These are phyloP conservation scores for Trematomus loennbergii DNA, from an alignment of 2,113 vertebrate species.

Conservation along the genomic window DNA sequence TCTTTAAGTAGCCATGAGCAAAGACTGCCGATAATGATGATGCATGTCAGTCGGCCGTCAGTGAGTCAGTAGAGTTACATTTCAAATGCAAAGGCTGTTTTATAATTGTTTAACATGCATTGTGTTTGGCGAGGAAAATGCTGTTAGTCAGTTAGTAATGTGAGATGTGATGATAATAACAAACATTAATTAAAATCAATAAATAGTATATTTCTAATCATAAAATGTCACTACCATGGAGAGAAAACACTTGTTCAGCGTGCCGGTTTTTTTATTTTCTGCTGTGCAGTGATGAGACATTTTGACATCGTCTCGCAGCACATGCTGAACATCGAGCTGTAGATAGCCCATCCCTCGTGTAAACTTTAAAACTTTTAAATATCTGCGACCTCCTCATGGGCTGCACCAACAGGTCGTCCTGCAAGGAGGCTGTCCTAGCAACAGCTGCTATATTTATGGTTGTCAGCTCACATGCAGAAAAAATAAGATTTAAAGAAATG, in stretches of 20 bases:
- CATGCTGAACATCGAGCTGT: constrained; percentile 15
- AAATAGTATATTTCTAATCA: background rate
- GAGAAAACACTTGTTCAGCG: background rate
- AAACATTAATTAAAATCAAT: background rate
- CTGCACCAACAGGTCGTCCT: constrained; percentile 58
- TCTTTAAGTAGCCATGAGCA: constrained; percentile 8
- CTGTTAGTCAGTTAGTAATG: background rate
- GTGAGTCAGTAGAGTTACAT: constrained; percentile 7
- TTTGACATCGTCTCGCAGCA: constrained; percentile 13
- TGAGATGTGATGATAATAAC: background rate
- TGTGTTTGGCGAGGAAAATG: background rate
- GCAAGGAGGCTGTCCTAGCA: constrained; percentile 76
- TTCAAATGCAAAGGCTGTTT: background rate
- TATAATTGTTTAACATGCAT: background rate
- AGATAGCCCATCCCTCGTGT: constrained; percentile 31
- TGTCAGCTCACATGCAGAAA: constrained; percentile 62
- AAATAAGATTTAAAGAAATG: constrained; percentile 77
- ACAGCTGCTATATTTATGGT: constrained; percentile 78
- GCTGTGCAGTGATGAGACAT: background rate
- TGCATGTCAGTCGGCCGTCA: background rate
- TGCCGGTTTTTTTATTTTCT: background rate
- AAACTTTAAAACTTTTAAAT: constrained; percentile 69
- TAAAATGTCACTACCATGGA: background rate
- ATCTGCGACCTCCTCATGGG: constrained; percentile 31
- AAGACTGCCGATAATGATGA: constrained; percentile 8